Evolutionary conservation across 1,140 invertebrate genomes (phyloP).

Genomic region (Pteromalus puparum): DNA sequence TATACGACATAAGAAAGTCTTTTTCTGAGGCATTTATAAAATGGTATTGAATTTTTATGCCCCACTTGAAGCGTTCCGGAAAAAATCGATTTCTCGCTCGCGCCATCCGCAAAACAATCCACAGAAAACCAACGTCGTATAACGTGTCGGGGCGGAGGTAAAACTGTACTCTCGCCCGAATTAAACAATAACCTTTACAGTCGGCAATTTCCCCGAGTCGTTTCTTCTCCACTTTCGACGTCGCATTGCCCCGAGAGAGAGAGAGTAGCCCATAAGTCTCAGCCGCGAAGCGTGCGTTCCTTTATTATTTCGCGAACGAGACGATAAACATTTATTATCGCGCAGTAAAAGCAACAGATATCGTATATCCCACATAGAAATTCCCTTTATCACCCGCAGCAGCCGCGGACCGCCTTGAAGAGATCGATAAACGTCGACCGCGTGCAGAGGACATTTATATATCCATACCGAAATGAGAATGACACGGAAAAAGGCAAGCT

Average conservation of each 20-base stretch:
- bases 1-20: no score
- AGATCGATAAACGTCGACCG: no score
- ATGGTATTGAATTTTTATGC: no score
- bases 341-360: slow-evolving; percentile 25
- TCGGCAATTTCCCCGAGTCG: slow-evolving; percentile 3
- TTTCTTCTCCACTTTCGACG: neutral
- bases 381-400: neutral
- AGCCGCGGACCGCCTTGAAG: no score
- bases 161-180: neutral
- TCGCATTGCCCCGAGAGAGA: neutral
- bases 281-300: neutral
- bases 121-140: neutral
- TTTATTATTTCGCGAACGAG: slow-evolving; percentile 18
- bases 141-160: neutral
- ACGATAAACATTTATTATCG: slow-evolving; percentile 35
- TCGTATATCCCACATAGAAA: neutral
- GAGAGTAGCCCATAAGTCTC: neutral
- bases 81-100: no score
- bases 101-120: no score
- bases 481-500: neutral
- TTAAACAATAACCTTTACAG: slow-evolving; percentile 10
- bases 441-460: neutral
- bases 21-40: no score
- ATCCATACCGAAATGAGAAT: neutral
- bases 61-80: no score